phyloP scores from a whole-genome alignment of 2,888 invertebrate genomes.

The Cotesia congregata region DNA sequence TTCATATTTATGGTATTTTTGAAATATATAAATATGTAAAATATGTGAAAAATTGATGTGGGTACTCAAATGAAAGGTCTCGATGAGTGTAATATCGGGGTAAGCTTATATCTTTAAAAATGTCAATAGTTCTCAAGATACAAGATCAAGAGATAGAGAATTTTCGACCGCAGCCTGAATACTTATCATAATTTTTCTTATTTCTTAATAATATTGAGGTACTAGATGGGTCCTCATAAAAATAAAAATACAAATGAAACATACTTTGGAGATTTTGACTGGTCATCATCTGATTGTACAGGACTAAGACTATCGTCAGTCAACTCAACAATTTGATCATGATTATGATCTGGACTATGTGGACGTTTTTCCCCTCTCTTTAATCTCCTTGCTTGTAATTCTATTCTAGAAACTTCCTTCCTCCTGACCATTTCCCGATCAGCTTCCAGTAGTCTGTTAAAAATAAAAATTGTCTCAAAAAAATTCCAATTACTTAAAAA shows the following conservation, averaged over 20 bases:
- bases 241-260: conserved; percentile 31
- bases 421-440: conserved; percentile 81
- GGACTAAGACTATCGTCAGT: conserved; percentile 64
- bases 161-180: too few relatives aligned
- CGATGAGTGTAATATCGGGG: too few relatives aligned
- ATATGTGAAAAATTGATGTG: too few relatives aligned
- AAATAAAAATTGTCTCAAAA: conserved; percentile 22
- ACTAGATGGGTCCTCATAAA: background rate
- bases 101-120: too few relatives aligned
- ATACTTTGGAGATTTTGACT: conserved; percentile 62
- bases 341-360: conserved; percentile 60
- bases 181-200: too few relatives aligned
- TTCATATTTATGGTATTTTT: too few relatives aligned
- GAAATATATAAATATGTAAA: too few relatives aligned
- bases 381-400: conserved; percentile 81
- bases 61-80: too few relatives aligned
- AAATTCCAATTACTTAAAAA: background rate
- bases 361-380: conserved; percentile 73
- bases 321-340: conserved; percentile 64
- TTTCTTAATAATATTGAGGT: too few relatives aligned
- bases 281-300: conserved; percentile 58
- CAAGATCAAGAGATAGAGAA: too few relatives aligned
- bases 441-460: conserved; percentile 61
- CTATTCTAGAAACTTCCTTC: conserved; percentile 81
- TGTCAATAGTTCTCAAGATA: too few relatives aligned